Conservation (phyloP, 2,888 invertebrate species). For the Netelia inedita region DNA sequence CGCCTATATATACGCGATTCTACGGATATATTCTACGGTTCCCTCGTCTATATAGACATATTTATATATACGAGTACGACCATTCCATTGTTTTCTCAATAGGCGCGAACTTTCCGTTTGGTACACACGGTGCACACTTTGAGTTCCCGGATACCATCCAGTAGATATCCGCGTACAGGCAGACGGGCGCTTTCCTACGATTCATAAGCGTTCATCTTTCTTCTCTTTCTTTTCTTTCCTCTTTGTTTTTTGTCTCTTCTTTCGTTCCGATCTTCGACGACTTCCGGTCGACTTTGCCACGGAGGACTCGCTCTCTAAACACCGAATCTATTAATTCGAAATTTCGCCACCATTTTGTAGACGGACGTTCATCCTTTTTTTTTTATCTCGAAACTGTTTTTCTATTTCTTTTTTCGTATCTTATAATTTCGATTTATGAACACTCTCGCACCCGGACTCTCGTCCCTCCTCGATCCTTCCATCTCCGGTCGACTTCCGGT, state of each 20-base stretch:
- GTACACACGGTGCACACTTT: slow-evolving; percentile 33
- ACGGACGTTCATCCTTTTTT: neutral
- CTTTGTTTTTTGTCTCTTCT: slow-evolving; percentile 16
- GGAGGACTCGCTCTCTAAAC: slow-evolving; percentile 2
- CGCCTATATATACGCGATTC: slow-evolving; percentile 28
- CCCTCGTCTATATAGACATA: neutral
- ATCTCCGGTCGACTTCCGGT: neutral
- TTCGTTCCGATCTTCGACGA: slow-evolving; percentile 39
- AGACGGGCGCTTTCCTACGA: slow-evolving; percentile 52
- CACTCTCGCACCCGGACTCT: too few species aligned
- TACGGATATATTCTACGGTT: slow-evolving; percentile 35
- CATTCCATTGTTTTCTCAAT: slow-evolving; percentile 65
- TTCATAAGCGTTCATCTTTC: slow-evolving; percentile 50
- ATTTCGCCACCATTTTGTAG: neutral
- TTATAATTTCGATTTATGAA: neutral
- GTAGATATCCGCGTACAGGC: neutral
- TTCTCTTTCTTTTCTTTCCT: slow-evolving; percentile 1
- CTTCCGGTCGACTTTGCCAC: slow-evolving; percentile 56
- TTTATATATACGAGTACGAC: neutral
- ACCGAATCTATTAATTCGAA: neutral
- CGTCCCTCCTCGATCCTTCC: neutral
- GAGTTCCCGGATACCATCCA: slow-evolving; percentile 57
- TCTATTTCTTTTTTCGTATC: neutral
- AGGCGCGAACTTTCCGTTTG: slow-evolving; percentile 52
- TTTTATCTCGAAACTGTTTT: neutral